These are phyloP conservation scores for Dexiosoma caninum DNA, from an alignment of 2,888 invertebrate species.

Conservation along the genomic window DNA sequence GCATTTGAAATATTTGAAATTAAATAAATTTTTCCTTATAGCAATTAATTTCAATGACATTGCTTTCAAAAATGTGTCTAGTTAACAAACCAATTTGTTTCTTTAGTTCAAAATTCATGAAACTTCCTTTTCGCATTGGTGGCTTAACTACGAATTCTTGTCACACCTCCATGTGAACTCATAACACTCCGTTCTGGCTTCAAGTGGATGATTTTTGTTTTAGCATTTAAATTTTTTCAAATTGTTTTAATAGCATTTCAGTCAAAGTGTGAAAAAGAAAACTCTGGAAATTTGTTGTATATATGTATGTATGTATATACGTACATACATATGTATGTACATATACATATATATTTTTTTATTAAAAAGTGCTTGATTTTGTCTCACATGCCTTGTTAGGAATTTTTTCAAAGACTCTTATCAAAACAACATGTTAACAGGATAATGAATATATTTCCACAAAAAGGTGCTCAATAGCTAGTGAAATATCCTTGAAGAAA, in stretches of 20 bases:
- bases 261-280: not conserved
- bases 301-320: slow-evolving; percentile 16
- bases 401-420: not conserved
- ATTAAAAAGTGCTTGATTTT: not conserved
- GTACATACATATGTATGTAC: no score
- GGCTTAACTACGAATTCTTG: slow-evolving; percentile 53
- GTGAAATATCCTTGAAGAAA: not conserved
- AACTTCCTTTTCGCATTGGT: slow-evolving; percentile 11
- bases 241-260: slow-evolving; percentile 11
- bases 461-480: slow-evolving; percentile 15
- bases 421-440: slow-evolving; percentile 17
- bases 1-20: not conserved
- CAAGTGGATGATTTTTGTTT: slow-evolving; percentile 34
- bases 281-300: not conserved
- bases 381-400: slow-evolving; percentile 23
- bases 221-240: not conserved
- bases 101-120: not conserved
- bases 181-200: not conserved
- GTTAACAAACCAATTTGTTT: slow-evolving; percentile 54
- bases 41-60: slow-evolving; percentile 7
- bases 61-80: not conserved
- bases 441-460: slow-evolving; percentile 14
- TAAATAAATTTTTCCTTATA: not conserved
- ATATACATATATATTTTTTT: no score
- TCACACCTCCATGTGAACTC: slow-evolving; percentile 24